These are phyloP conservation scores for Rhincodon typus DNA, from an alignment of 2,797 vertebrate genomes.

Conservation along the genomic window DNA sequence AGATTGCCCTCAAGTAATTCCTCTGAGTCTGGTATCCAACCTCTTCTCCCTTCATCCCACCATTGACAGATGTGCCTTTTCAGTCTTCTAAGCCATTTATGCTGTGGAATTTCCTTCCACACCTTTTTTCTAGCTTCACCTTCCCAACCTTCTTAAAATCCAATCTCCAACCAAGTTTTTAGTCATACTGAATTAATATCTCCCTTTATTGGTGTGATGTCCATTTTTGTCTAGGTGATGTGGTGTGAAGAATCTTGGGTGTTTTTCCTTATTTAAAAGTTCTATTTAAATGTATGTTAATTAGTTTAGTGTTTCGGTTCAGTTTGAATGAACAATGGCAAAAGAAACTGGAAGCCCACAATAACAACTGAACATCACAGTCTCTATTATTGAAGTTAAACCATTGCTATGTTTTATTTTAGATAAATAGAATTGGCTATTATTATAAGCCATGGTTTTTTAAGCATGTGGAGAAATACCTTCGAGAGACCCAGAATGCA, in stretches of 20 bases:
- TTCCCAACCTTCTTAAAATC: neutral
- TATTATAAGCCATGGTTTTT: slow-evolving; percentile 98
- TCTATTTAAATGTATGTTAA: neutral
- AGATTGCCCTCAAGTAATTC: neutral
- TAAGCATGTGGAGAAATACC: slow-evolving; percentile 80
- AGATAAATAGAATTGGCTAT: slow-evolving; percentile 86
- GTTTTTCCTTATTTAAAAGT: neutral
- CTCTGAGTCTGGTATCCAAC: neutral
- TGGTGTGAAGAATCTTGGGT: neutral
- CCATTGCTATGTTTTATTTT: slow-evolving; percentile 40
- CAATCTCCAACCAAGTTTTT: neutral
- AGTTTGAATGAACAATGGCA: neutral
- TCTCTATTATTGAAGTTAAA: neutral
- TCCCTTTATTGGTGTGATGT: neutral
- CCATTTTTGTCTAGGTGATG: neutral
- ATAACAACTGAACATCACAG: neutral
- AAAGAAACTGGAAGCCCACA: neutral
- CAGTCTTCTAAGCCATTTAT: neutral
- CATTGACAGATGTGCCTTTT: neutral
- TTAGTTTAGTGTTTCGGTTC: neutral
- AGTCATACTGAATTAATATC: neutral
- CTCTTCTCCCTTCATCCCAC: neutral
- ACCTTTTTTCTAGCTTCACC: neutral
- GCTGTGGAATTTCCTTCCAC: neutral
- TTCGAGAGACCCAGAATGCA: slow-evolving; percentile 59